Evolutionary conservation across 2,113 vertebrate genomes (phyloP).

Genomic region (Megaceryle maxima): DNA sequence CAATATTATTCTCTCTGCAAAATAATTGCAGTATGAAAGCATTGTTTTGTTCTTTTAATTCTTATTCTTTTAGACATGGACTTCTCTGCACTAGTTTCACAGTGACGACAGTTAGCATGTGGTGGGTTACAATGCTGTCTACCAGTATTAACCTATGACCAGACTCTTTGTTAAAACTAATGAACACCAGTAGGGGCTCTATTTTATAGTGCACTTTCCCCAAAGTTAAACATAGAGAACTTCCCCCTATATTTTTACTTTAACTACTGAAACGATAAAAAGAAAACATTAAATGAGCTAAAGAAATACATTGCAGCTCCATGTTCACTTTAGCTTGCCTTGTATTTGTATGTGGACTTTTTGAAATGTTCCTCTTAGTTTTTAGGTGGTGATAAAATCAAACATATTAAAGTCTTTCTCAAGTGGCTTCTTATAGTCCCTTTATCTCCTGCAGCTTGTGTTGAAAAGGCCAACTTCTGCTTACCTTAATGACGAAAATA

Average conservation of each 20-base stretch:
- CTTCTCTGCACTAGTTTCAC: background rate
- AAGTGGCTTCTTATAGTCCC: background rate
- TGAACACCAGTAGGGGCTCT: conserved; percentile 39
- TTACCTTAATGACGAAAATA: background rate
- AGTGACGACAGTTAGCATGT: background rate
- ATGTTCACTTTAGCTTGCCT: background rate
- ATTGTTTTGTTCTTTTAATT: background rate
- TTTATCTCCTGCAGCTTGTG: background rate
- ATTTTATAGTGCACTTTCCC: conserved; percentile 33
- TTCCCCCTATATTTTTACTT: conserved; percentile 1
- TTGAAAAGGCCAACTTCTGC: background rate
- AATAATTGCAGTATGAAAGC: background rate
- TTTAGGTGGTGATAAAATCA: background rate
- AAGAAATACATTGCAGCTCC: background rate
- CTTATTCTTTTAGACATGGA: background rate
- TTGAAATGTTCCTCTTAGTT: background rate
- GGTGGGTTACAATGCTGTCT: background rate
- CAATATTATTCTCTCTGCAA: background rate
- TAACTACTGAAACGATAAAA: background rate
- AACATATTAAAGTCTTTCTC: background rate
- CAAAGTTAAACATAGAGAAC: background rate
- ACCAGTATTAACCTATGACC: conserved; percentile 45
- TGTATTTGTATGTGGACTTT: background rate
- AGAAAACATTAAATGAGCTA: background rate
- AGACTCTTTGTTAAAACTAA: conserved; percentile 58